Conservation (phyloP, 2,797 vertebrate genomes). For the Notolabrus celidotus region DNA sequence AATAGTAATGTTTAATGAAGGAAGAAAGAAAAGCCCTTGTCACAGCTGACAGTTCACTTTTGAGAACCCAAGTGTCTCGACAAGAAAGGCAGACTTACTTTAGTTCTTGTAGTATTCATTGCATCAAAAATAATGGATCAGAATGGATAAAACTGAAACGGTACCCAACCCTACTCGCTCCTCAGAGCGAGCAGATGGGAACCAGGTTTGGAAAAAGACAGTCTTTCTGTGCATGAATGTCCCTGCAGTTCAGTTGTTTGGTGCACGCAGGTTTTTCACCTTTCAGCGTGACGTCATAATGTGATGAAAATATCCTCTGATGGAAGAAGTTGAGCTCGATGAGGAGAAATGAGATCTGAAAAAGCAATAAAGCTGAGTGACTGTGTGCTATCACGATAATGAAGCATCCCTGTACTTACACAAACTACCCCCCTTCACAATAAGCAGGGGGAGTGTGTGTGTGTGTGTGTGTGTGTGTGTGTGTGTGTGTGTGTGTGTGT, state of each 20-base stretch:
- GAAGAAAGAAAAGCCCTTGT: no score
- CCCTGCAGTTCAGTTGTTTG: neutral
- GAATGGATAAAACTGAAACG: no score
- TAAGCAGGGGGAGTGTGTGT: neutral
- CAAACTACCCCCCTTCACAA: neutral
- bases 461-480: neutral
- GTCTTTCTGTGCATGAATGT: no score
- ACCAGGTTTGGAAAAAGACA: no score
- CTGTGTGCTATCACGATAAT: slow-evolving; percentile 16
- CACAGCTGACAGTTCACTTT: no score
- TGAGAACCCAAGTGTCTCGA: no score
- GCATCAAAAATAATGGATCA: no score
- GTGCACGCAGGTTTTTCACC: neutral
- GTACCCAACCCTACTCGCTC: no score
- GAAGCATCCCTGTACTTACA: slow-evolving; percentile 5
- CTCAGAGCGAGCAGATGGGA: no score
- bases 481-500: slow-evolving; percentile 27
- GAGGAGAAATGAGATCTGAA: neutral
- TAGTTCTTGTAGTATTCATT: no score
- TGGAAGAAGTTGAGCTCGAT: neutral
- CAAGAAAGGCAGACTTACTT: no score
- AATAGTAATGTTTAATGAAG: no score
- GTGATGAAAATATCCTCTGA: neutral
- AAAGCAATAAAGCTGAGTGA: slow-evolving; percentile 19
- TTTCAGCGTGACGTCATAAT: neutral